Evolutionary conservation across 2,888 invertebrate genomes (phyloP), one percentile per base, ranked within the genome.

Genomic region (Lymantria dispar): DNA sequence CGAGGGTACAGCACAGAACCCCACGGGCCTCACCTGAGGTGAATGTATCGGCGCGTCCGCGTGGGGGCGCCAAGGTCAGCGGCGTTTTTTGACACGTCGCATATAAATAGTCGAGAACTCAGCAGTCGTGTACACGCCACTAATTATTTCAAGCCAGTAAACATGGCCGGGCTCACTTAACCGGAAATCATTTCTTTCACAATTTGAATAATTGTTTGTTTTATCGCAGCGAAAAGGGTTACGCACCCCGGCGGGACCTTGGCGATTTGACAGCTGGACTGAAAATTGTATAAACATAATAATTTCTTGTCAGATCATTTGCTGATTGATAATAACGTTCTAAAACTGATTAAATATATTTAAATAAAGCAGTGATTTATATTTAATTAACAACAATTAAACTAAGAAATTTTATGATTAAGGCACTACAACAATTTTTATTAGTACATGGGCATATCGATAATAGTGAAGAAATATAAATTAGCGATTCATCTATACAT

Each of bases 51-150:
- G 56, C 60, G 72, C 79, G 86, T 73, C 85, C 87, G 87, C 80
- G 88, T 81, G 88, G 87, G 85, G 88, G 88, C 87, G 83, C 72
- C 90, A 91, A 91, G 90, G 90, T 88, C 90, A 80, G 75, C 67
- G 76, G 77, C 80, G 90, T 87, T 90, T 89, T 90, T 91, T 91
- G 89, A 90, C 89, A 89, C 88, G 79, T 80, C 82, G 76, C 70
- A 77, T 80, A 83, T 83, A 87, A 87, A 85, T 87, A 87, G 83
- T 80, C 70, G 78, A 78, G 70, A 73, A 76, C 73, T 74, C 77
- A 78, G 76, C 77, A 74, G 76, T 72, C 74, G 64, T 58, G 56
- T 68, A 63, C 65, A 70, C 62, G 73, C 65, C 62, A 68, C 80
- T 83, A 84, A 83, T 83, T 81, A 82, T 81, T 79, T 79, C 77